Percentiles rank a stretch among this genome's conserved stretches.
These are phyloP conservation scores for Fundulus diaphanus DNA, from an alignment of 2,797 vertebrate species.

Conservation along the genomic window DNA sequence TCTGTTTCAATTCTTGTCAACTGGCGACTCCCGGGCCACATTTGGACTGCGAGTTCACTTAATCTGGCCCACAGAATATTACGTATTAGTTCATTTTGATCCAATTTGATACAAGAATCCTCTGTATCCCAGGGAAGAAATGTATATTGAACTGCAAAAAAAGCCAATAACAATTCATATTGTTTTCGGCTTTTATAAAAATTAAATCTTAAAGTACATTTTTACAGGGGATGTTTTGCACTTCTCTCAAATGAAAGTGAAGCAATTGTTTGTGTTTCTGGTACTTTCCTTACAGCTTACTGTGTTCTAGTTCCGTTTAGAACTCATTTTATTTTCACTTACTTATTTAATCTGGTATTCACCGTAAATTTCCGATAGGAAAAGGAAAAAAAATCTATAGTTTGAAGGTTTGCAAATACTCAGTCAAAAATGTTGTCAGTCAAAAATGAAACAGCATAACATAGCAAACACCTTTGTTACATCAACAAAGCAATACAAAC, in stretches of 20 bases:
- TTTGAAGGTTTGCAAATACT: background rate
- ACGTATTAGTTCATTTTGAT: background rate
- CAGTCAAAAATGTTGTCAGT: too few species aligned
- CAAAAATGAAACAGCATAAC: too few species aligned
- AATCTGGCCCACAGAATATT: background rate
- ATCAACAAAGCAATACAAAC: background rate
- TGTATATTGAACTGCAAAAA: background rate
- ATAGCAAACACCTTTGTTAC: background rate
- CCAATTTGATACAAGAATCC: background rate
- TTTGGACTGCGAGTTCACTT: background rate
- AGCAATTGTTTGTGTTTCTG: background rate
- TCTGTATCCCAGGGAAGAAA: background rate
- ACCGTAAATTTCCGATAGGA: background rate
- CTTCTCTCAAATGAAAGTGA: background rate
- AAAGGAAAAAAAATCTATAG: too few species aligned
- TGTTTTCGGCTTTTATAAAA: too few species aligned
- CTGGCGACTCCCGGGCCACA: too few species aligned
- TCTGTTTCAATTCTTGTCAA: background rate
- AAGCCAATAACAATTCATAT: background rate
- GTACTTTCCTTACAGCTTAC: conserved; percentile 2
- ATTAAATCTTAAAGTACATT: background rate
- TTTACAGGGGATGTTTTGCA: background rate
- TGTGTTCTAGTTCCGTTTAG: background rate
- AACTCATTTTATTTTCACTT: background rate
- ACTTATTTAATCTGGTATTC: background rate